Evolutionary conservation across 2,113 vertebrate genomes (phyloP), one percentile per base, ranked within the genome.

Genomic region (Solea senegalensis): DNA sequence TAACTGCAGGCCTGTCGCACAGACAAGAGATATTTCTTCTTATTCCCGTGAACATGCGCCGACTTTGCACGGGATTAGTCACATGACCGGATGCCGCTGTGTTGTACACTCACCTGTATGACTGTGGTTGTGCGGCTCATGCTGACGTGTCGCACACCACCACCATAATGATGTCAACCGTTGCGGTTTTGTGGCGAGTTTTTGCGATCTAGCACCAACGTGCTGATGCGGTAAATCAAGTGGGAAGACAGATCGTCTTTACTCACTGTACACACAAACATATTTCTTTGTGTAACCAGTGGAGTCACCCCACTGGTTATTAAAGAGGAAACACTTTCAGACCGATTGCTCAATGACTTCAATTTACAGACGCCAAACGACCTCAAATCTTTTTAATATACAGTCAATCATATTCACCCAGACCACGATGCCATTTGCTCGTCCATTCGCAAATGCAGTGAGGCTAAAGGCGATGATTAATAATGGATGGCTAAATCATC

Each of bases 381-480:
- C 34, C 34, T 34, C 21, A 21, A 34, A 3, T 34, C 5, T 34
- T 34, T 34, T 34, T 34, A 21, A 21, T 21, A 21, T 34, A 34
- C 34, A 34, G 34, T 34, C 34, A 4, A 34, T 34, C 34, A 64
- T 41, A 81, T 81, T 55, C 58, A 72, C 72, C 63, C 65, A 48
- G 54, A 59, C 15, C 7, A 40, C 63, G 78, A 62, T 21, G 21
- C 21, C 69, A 80, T 88, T 76, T 79, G 41, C 76, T 79, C 73
- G 74, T 82, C 69, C 81, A 71, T 65, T 60, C 26, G 59, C 9
- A 76, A 78, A 81, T 46, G 50, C 67, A 79, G 56, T 78, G 45
- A 34, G 66, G 66, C 67, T 72, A 81, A 82, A 81, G 64, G 75
- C 52, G 58, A 34, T 78, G 58, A 86, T 88, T 83, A 78, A 87